Percentiles rank a stretch among this genome's conserved stretches.
phyloP scores from a whole-genome alignment of 2,797 vertebrate genomes.

The Sebastes ruberrimus region DNA sequence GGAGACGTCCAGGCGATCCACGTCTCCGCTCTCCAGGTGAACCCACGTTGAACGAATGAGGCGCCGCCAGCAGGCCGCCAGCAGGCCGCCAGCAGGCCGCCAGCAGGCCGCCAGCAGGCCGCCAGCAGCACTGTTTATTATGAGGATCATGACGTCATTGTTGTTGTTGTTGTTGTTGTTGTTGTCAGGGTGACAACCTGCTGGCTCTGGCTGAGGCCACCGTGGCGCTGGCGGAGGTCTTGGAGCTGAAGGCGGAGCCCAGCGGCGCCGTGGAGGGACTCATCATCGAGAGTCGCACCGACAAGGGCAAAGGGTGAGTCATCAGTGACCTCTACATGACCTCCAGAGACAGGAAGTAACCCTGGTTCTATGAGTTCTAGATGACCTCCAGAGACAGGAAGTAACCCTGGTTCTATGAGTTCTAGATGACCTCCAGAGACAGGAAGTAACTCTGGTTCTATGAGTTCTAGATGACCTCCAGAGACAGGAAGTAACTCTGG shows the following conservation, averaged over 20 bases:
- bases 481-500: not conserved
- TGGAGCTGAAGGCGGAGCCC: conserved; percentile 91
- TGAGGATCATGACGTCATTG: not conserved
- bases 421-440: not conserved
- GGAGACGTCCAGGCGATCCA: conserved; percentile 93
- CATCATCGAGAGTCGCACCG: conserved; percentile 90
- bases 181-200: conserved; percentile 88
- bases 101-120: too few relatives aligned
- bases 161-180: not conserved
- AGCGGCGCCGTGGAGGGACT: conserved; percentile 87
- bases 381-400: not conserved
- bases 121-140: not conserved
- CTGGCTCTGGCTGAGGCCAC: conserved; percentile 90
- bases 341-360: too few relatives aligned
- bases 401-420: not conserved
- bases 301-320: conserved; percentile 91
- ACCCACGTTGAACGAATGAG: not conserved
- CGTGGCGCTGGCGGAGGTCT: conserved; percentile 89
- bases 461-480: not conserved
- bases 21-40: conserved; percentile 92
- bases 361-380: not conserved
- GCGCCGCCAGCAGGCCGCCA: too few relatives aligned
- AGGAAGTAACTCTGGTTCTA: not conserved
- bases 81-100: too few relatives aligned
- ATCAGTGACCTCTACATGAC: too few relatives aligned